Evolutionary conservation across 2,888 invertebrate species (phyloP).

Genomic region (Ochropacha duplaris): DNA sequence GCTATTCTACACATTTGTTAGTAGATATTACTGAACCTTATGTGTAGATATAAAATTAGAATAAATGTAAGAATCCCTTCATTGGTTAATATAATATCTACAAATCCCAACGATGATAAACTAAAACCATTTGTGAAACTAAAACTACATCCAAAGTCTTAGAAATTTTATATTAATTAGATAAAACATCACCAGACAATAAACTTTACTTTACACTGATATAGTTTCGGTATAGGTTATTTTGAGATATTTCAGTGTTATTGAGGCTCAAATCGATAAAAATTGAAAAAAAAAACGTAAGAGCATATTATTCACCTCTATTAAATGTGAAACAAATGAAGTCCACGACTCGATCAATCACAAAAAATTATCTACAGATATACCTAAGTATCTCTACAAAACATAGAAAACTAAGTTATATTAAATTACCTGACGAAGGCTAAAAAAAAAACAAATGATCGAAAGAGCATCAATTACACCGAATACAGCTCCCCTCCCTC

Average conservation of each 20-base stretch:
- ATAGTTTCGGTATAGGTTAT: too few relatives aligned
- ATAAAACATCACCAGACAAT: background rate
- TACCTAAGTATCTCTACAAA: too few relatives aligned
- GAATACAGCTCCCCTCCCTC: background rate
- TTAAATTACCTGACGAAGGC: too few relatives aligned
- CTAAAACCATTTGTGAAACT: background rate
- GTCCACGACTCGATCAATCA: too few relatives aligned
- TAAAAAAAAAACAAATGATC: too few relatives aligned
- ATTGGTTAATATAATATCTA: background rate
- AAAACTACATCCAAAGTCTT: background rate
- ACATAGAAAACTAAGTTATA: too few relatives aligned
- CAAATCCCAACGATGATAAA: background rate
- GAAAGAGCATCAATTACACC: background rate
- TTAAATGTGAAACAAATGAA: too few relatives aligned
- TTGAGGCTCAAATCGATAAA: background rate
- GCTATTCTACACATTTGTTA: conserved; percentile 46
- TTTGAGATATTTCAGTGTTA: background rate
- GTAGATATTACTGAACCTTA: conserved; percentile 31
- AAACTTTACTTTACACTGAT: background rate
- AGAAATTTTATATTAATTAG: background rate
- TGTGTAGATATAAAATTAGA: conserved; percentile 17
- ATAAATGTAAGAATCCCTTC: conserved; percentile 8
- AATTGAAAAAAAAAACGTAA: background rate
- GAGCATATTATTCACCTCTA: too few relatives aligned
- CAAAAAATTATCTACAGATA: too few relatives aligned